Evolutionary conservation across 2,888 invertebrate species (phyloP).

Genomic region (Mythimna vitellina): DNA sequence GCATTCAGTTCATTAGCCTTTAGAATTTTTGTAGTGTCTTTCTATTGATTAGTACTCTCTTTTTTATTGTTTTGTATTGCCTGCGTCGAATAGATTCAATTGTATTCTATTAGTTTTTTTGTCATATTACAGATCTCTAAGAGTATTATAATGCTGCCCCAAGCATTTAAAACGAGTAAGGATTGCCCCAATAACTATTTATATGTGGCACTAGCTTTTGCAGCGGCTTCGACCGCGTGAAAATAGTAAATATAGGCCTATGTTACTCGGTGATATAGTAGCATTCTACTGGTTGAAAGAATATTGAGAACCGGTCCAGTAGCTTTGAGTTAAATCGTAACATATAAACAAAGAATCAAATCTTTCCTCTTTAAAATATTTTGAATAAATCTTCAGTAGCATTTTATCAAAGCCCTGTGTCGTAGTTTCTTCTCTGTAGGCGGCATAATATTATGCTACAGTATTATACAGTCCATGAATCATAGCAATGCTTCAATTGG

Average conservation of each 20-base stretch:
- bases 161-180: not conserved
- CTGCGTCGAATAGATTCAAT: too few relatives aligned
- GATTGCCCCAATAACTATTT: not conserved
- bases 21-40: not conserved
- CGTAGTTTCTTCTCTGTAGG: not conserved
- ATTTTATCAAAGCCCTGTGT: conserved; percentile 6
- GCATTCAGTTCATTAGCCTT: not conserved
- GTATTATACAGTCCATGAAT: not conserved
- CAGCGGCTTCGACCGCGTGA: too few relatives aligned
- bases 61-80: too few relatives aligned
- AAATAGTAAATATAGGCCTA: too few relatives aligned
- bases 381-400: not conserved
- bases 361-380: not conserved
- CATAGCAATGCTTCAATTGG: not conserved
- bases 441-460: not conserved
- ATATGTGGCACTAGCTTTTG: too few relatives aligned
- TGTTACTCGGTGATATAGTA: too few relatives aligned
- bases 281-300: too few relatives aligned
- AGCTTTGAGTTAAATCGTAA: too few relatives aligned
- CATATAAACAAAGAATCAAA: too few relatives aligned
- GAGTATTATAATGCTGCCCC: not conserved
- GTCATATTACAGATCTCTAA: not conserved
- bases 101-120: too few relatives aligned
- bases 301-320: too few relatives aligned
- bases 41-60: too few relatives aligned